These are phyloP conservation scores for Amazona vittata DNA, from an alignment of 2,113 vertebrate genomes.

Conservation along the genomic window DNA sequence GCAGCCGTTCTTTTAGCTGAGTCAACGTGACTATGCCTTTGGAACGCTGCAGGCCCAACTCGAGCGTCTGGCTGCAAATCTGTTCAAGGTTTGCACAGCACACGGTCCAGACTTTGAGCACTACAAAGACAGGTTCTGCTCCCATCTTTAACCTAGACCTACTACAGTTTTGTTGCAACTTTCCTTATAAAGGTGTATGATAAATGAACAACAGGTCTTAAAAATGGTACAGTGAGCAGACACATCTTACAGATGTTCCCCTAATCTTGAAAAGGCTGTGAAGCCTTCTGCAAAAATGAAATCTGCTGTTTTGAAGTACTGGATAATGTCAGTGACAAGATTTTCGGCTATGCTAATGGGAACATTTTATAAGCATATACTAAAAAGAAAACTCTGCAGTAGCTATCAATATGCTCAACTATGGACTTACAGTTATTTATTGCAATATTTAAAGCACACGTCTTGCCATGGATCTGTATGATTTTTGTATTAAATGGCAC, in stretches of 20 bases:
- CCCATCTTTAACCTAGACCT: neutral
- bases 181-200: neutral
- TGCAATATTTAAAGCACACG: neutral
- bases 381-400: neutral
- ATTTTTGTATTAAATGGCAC: neutral
- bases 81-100: neutral
- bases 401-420: neutral
- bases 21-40: neutral
- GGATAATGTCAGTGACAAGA: neutral
- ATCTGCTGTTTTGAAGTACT: neutral
- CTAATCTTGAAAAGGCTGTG: neutral
- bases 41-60: neutral
- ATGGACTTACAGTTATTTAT: neutral
- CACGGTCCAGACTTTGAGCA: neutral
- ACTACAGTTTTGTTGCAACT: neutral
- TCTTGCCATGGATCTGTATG: neutral
- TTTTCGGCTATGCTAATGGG: neutral
- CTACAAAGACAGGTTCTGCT: neutral
- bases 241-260: neutral
- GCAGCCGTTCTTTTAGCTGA: neutral
- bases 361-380: neutral
- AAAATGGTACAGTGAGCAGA: neutral
- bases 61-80: neutral
- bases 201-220: neutral
- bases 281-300: neutral